phyloP scores from a whole-genome alignment of 2,888 invertebrate species.

The Drosophila pseudotalamancana region DNA sequence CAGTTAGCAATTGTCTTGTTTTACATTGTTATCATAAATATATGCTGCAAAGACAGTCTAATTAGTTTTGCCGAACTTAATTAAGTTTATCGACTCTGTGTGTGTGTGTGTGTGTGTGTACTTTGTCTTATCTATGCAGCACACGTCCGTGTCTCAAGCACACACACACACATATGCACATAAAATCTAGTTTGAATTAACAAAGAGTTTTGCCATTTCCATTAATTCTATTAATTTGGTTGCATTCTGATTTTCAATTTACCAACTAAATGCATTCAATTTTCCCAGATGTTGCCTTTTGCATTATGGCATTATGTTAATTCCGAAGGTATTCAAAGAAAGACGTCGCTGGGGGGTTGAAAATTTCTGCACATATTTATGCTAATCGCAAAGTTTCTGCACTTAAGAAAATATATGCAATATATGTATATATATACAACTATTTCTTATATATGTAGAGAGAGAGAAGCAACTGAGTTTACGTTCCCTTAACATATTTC shows the following conservation, averaged over 20 bases:
- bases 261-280: conserved; percentile 1
- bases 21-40: conserved; percentile 28
- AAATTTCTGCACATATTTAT: conserved; percentile 13
- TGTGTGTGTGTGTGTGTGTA: neutral
- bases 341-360: neutral
- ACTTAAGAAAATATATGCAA: neutral
- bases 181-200: conserved; percentile 18
- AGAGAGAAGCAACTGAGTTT: no score
- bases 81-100: conserved; percentile 34
- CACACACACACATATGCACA: neutral
- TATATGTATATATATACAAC: no score
- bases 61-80: conserved; percentile 32
- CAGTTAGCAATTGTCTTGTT: conserved; percentile 15
- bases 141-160: conserved; percentile 1
- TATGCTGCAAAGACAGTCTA: conserved; percentile 29
- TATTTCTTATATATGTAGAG: no score
- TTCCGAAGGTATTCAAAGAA: conserved; percentile 6
- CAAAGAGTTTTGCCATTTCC: conserved; percentile 32
- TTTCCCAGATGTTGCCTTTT: conserved; percentile 18
- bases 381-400: conserved; percentile 47
- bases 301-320: conserved; percentile 65
- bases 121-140: conserved; percentile 26
- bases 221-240: conserved; percentile 51
- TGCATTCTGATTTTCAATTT: conserved; percentile 26
- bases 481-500: no score